Percentiles rank a stretch among this genome's conserved stretches.
phyloP scores from a whole-genome alignment of 2,113 vertebrate species.

The Todiramphus saurophagus region DNA sequence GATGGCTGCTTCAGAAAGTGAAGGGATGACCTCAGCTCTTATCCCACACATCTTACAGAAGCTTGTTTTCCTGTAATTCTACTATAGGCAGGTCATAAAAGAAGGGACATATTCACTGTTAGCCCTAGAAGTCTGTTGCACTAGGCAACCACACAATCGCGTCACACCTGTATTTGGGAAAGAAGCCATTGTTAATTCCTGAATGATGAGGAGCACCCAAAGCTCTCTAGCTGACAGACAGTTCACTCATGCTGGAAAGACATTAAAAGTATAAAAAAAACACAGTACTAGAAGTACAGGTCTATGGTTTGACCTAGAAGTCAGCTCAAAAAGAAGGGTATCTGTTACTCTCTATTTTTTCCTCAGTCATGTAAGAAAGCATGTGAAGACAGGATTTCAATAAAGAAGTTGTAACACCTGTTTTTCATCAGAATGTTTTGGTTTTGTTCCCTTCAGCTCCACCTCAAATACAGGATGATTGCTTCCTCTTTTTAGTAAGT shows the following conservation, averaged over 20 bases:
- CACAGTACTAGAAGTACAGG: not conserved
- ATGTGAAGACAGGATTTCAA: not conserved
- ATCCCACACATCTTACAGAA: rapidly evolving
- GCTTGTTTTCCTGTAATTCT: not conserved
- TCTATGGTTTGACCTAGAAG: not conserved
- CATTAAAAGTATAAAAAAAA: not conserved
- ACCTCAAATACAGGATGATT: not conserved
- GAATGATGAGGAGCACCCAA: not conserved
- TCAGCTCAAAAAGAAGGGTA: not conserved
- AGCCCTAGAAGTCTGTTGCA: not conserved
- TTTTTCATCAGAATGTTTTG: not conserved
- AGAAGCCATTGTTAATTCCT: not conserved
- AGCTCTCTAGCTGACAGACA: not conserved
- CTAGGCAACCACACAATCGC: rapidly evolving
- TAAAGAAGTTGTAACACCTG: not conserved
- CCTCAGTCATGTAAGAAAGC: not conserved
- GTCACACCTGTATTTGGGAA: not conserved
- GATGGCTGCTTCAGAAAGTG: not conserved
- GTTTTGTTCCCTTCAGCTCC: not conserved
- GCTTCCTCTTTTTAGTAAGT: not conserved
- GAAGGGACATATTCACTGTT: not conserved
- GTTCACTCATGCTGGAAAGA: not conserved
- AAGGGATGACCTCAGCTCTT: not conserved
- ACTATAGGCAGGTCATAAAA: not conserved
- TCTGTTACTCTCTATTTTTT: not conserved